A percentile compares a stretch with the other conserved stretches of the same genome.
These are phyloP conservation scores for Passerina amoena DNA, from an alignment of 2,113 vertebrate genomes.

Conservation along the genomic window DNA sequence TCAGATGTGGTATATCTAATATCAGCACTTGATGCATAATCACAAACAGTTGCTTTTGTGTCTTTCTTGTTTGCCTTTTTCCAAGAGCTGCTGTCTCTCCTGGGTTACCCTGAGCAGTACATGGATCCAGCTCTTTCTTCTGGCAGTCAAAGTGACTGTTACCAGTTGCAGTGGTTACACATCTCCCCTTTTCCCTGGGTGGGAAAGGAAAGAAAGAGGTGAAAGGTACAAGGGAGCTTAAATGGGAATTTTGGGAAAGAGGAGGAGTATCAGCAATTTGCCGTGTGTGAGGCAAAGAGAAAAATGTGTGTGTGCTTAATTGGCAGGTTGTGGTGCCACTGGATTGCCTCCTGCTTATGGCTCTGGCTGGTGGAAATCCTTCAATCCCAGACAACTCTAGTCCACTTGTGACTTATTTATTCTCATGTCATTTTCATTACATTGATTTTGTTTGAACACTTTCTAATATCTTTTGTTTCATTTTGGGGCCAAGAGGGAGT, in stretches of 20 bases:
- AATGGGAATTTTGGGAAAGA: neutral
- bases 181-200: neutral
- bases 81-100: neutral
- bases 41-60: neutral
- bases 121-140: neutral
- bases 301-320: neutral
- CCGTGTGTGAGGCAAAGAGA: neutral
- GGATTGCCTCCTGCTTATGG: neutral
- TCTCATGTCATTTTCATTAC: neutral
- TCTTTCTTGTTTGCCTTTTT: neutral
- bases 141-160: neutral
- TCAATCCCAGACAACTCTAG: accelerated
- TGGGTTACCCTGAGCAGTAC: neutral
- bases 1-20: neutral
- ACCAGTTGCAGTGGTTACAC: accelerated
- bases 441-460: neutral
- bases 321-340: accelerated
- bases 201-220: neutral
- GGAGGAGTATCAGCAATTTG: neutral
- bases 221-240: neutral
- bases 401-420: neutral
- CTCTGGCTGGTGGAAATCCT: neutral
- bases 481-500: neutral
- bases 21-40: neutral
- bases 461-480: neutral